phyloP scores from a whole-genome alignment of 2,888 invertebrate species.

The Platycnemis pennipes region DNA sequence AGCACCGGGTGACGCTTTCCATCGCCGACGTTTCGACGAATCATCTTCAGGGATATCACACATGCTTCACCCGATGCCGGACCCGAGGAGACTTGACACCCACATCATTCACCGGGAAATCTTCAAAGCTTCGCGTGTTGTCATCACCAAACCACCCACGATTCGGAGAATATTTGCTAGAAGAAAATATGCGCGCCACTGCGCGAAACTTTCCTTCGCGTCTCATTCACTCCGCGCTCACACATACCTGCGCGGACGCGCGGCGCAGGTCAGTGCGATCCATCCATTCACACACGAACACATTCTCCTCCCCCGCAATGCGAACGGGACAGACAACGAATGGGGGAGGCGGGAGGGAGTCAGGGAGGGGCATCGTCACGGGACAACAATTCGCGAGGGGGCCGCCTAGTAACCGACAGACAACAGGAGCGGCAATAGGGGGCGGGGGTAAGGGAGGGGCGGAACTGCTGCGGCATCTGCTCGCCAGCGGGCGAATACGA shows the following conservation, averaged over 20 bases:
- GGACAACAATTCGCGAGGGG: neutral
- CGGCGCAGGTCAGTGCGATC: neutral
- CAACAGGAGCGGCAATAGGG: neutral
- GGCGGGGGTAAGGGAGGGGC: neutral
- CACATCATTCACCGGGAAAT: no score
- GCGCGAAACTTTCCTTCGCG: neutral
- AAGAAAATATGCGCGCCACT: neutral
- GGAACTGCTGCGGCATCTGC: neutral
- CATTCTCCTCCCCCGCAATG: neutral
- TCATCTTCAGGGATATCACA: no score
- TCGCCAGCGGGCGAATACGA: neutral
- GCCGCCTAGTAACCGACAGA: constrained; percentile 11
- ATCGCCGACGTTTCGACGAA: no score
- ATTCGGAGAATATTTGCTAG: no score
- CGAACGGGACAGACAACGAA: neutral
- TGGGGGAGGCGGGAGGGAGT: neutral
- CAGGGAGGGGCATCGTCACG: neutral
- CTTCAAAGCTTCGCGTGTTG: no score
- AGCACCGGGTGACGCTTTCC: no score
- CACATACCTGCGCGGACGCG: neutral
- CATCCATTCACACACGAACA: neutral
- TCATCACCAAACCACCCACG: no score
- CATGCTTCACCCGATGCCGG: no score
- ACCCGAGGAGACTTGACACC: no score
- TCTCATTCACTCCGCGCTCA: neutral